A percentile compares a stretch with the other conserved stretches of the same genome.
Conservation (phyloP, 1,140 invertebrate species). For the Asbolus verrucosus region DNA sequence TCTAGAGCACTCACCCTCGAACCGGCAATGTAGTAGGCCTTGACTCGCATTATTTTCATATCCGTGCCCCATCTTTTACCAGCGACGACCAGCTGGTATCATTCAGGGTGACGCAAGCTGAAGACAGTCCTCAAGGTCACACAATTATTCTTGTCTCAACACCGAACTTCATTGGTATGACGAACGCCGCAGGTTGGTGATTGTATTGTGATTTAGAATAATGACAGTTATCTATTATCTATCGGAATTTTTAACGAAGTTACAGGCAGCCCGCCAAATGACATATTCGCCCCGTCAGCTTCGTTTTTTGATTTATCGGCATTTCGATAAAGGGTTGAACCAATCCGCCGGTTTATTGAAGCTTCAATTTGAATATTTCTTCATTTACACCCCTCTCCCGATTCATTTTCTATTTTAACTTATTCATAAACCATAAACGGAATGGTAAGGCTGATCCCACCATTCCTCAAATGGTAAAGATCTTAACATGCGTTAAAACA, state of each 20-base stretch:
- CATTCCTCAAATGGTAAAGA: background rate
- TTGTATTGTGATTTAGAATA: constrained; percentile 45
- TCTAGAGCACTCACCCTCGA: too few species aligned
- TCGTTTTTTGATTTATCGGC: background rate
- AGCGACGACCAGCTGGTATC: constrained; percentile 17
- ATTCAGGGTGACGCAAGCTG: constrained; percentile 14
- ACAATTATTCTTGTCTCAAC: constrained; percentile 35
- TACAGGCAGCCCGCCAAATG: background rate
- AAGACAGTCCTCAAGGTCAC: constrained; percentile 25
- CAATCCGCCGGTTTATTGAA: background rate
- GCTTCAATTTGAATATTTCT: background rate
- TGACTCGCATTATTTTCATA: constrained; percentile 32
- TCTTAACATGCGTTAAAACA: constrained; percentile 29
- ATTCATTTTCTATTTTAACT: background rate
- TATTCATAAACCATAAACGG: constrained; percentile 9
- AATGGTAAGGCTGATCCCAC: too few species aligned
- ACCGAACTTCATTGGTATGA: constrained; percentile 43
- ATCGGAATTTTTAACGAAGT: constrained; percentile 24
- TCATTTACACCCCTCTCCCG: too few species aligned
- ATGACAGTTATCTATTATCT: constrained; percentile 42
- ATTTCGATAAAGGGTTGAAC: background rate
- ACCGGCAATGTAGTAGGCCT: constrained; percentile 32
- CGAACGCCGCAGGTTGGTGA: constrained; percentile 9
- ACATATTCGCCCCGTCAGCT: background rate
- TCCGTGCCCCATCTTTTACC: constrained; percentile 35